phyloP scores from a whole-genome alignment of 2,113 vertebrate species.

The Tor tambroides region DNA sequence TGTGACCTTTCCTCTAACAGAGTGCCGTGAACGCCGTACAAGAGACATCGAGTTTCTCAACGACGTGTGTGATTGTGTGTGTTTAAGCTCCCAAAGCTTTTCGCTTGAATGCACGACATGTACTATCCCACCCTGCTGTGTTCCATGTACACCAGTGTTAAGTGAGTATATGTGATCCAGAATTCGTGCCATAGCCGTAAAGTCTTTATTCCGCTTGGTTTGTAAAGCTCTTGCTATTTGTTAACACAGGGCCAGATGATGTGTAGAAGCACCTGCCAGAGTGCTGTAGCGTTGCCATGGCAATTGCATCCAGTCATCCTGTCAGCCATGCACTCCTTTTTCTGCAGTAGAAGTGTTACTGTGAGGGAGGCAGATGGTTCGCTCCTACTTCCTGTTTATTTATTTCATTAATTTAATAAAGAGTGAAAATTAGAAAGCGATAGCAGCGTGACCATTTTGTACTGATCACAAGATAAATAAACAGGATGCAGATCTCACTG shows the following conservation, averaged over 20 bases:
- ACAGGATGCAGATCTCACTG: conserved; percentile 11
- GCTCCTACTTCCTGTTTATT: conserved; percentile 56
- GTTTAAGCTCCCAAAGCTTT: conserved; percentile 13
- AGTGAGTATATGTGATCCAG: conserved; percentile 11
- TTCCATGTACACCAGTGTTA: conserved; percentile 7
- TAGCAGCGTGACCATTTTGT: neutral
- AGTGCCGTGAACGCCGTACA: conserved; percentile 46
- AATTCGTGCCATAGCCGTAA: neutral
- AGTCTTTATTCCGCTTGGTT: conserved; percentile 14
- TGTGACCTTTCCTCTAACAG: conserved; percentile 69
- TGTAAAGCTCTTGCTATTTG: conserved; percentile 32
- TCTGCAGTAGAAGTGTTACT: conserved; percentile 77
- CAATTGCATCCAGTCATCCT: conserved; percentile 70
- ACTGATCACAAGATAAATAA: conserved; percentile 19
- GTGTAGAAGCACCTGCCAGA: conserved; percentile 75
- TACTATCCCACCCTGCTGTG: neutral
- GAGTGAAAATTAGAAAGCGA: neutral
- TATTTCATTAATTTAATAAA: conserved; percentile 31
- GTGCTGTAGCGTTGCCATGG: conserved; percentile 84
- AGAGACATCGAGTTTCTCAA: conserved; percentile 26
- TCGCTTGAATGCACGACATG: conserved; percentile 23
- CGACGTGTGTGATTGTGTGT: neutral
- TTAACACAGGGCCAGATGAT: conserved; percentile 76
- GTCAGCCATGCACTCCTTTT: conserved; percentile 82
- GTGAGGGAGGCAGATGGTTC: conserved; percentile 73